phyloP scores from a whole-genome alignment of 2,888 invertebrate genomes.

The Drosophila melanosoma region DNA sequence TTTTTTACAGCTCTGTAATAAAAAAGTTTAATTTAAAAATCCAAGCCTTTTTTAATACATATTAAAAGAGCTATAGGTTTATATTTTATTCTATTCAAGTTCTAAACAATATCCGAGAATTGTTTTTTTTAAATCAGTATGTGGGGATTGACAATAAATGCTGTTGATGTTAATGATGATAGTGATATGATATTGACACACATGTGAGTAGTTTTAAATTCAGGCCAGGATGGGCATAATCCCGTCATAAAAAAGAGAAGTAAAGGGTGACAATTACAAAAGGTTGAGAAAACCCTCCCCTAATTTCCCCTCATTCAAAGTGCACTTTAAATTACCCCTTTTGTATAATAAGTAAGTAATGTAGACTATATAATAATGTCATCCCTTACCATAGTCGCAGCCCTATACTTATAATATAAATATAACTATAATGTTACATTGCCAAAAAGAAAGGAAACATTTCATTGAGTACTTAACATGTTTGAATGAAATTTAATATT shows the following conservation, averaged over 20 bases:
- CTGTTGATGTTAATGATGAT: background rate
- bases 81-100: background rate
- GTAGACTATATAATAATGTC: conserved; percentile 1
- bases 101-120: background rate
- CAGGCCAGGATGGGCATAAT: conserved; percentile 23
- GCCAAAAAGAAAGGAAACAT: background rate
- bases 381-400: conserved; percentile 14
- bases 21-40: background rate
- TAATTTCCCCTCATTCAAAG: conserved; percentile 17
- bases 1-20: too few relatives aligned
- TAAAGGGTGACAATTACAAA: conserved; percentile 32
- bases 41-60: background rate
- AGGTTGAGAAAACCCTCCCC: conserved; percentile 32
- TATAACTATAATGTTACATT: background rate
- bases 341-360: conserved; percentile 10
- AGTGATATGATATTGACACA: background rate
- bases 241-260: conserved; percentile 4
- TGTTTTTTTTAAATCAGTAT: background rate
- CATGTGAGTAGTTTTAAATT: conserved; percentile 20
- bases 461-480: background rate
- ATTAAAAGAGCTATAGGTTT: background rate
- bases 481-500: background rate
- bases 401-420: background rate
- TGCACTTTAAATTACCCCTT: conserved; percentile 29
- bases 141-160: background rate